Evolutionary conservation across 2,113 vertebrate species (phyloP), one percentile per base, ranked within the genome.

Genomic region (Pangasianodon hypophthalmus): DNA sequence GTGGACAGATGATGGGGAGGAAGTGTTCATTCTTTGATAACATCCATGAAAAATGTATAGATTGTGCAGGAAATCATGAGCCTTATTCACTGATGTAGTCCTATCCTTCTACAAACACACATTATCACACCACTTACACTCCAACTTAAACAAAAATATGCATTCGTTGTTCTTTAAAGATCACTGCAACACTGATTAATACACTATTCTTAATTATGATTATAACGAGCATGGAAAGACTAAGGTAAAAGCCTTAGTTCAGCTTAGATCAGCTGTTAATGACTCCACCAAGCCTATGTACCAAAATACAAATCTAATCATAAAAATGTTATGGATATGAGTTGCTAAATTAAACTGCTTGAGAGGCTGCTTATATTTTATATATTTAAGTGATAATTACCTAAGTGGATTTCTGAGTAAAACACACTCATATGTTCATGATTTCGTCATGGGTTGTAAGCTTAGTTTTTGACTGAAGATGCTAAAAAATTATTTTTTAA

Each of bases 1-100:
- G 95, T 96, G 93, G 94, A 95, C 92, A 94, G 94, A 83, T 67
- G 83, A 94, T 93, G 90, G 94, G 91, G 91, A 8, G 37, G 21
- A 87, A 60, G 46, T 21, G 24, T 64, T 81, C 18, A 41, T 44
- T 75, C 69, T 87, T 71, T 87, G 50, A 86, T 56, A 67, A 19
- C 13, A 19, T 77, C 29, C 75, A 83, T 52, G 50, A 64, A 64
- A 62, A 86, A 77, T 84, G 24, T 50, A 60, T 24, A 85, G 52
- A 80, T 41, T 48, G 37, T 52, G 84, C 69, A 90, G 87, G 54
- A 58, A 67, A 84, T 44, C 37, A 85, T 52, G 24, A 62, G 87
- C 5, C 6, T 79, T 56, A 89, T 87, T 48, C n/a, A 77, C 1
- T 13, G 71, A 77, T 80, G 24, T 52, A 46, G 24, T 16, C 48